A percentile compares a stretch with the other conserved stretches of the same genome.
Evolutionary conservation across 2,113 vertebrate species (phyloP).

Genomic region (Triplophysa siluroides): DNA sequence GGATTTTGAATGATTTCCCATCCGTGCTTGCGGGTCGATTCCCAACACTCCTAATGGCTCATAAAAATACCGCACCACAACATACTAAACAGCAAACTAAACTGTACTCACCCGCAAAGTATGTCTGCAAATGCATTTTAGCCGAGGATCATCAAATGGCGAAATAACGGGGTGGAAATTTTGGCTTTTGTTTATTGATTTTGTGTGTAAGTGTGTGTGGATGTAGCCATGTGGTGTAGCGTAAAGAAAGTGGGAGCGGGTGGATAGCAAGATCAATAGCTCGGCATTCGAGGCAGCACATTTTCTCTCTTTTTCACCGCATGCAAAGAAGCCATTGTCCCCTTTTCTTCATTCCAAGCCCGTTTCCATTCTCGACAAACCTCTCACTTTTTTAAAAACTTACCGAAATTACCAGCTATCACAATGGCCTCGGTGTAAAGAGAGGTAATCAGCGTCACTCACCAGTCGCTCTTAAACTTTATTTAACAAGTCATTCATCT

Average conservation of each 20-base stretch:
- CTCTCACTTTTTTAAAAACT: slow-evolving; percentile 1
- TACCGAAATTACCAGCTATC: slow-evolving; percentile 39
- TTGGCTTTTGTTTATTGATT: slow-evolving; percentile 44
- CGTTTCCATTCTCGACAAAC: slow-evolving; percentile 3
- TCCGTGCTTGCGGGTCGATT: not conserved
- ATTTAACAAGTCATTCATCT: slow-evolving; percentile 52
- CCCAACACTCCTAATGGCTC: slow-evolving; percentile 32
- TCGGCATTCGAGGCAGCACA: slow-evolving; percentile 17
- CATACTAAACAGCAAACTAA: slow-evolving; percentile 33
- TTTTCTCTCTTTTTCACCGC: slow-evolving; percentile 9
- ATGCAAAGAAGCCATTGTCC: slow-evolving; percentile 4
- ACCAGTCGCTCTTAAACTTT: slow-evolving; percentile 39
- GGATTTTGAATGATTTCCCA: slow-evolving; percentile 2
- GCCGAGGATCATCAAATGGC: slow-evolving; percentile 37
- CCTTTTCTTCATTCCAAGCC: slow-evolving; percentile 36
- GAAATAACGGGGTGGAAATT: slow-evolving; percentile 43
- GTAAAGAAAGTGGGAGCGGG: slow-evolving; percentile 34
- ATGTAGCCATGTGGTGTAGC: slow-evolving; percentile 35
- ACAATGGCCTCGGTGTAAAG: slow-evolving; percentile 38
- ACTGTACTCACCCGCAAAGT: slow-evolving; percentile 37
- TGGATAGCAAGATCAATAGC: slow-evolving; percentile 50
- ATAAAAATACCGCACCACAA: slow-evolving; percentile 44
- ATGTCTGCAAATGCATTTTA: slow-evolving; percentile 15
- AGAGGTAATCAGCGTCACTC: slow-evolving; percentile 39
- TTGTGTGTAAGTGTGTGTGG: slow-evolving; percentile 23